Conservation (phyloP, 2,888 invertebrate genomes). For the Capitulum mitella region DNA sequence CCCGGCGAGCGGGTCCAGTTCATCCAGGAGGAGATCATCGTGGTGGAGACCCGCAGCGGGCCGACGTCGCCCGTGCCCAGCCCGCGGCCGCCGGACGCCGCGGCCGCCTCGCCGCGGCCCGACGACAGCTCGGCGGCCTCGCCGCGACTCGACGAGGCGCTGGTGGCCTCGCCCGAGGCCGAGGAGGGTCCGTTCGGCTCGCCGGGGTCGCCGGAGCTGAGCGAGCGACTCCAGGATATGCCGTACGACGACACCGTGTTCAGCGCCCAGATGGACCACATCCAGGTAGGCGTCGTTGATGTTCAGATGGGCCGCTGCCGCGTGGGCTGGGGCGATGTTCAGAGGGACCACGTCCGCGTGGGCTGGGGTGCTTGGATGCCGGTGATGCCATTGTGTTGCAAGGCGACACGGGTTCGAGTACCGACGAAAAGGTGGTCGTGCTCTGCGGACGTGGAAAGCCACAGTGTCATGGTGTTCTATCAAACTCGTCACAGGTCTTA, state of each 20-base stretch:
- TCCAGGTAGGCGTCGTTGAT: background rate
- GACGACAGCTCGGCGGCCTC: background rate
- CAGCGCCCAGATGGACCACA: conserved; percentile 21
- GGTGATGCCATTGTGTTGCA: too few species aligned
- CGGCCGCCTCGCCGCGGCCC: background rate
- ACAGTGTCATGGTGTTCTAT: too few species aligned
- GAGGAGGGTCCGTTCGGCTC: background rate
- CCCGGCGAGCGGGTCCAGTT: background rate
- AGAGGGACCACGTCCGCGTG: too few species aligned
- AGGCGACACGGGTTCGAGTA: too few species aligned
- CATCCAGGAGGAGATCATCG: conserved; percentile 15
- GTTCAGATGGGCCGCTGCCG: too few species aligned
- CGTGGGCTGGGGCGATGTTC: too few species aligned
- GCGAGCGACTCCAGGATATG: background rate
- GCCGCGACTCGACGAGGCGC: background rate
- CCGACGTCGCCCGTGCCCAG: background rate
- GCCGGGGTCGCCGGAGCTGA: background rate
- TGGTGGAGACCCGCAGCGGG: background rate
- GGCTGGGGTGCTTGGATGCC: too few species aligned
- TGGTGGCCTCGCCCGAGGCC: background rate
- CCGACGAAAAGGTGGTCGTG: too few species aligned
- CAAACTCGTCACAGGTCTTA: too few species aligned
- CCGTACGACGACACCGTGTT: conserved; percentile 19
- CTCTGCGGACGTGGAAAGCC: too few species aligned
- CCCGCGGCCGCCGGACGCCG: background rate